Conservation (phyloP, 2,888 invertebrate species). For the Nemotelus nigrinus region DNA sequence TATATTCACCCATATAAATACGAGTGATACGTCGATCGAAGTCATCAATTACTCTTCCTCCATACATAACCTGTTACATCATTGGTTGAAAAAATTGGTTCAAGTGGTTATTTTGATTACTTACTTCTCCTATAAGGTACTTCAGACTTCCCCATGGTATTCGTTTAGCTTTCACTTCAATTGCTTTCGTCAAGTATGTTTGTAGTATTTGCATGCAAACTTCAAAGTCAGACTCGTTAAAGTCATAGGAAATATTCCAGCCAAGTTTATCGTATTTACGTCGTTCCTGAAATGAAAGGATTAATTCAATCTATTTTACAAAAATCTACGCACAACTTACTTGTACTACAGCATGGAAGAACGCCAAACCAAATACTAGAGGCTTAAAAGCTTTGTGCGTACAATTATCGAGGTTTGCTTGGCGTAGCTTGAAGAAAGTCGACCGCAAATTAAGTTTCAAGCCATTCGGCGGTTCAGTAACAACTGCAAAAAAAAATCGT, state of each 20-base stretch:
- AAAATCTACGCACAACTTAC: slow-evolving; percentile 61
- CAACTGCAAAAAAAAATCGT: slow-evolving; percentile 69
- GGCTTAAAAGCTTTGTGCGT: slow-evolving; percentile 80
- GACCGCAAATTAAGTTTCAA: slow-evolving; percentile 87
- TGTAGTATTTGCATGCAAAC: slow-evolving; percentile 87
- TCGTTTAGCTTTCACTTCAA: slow-evolving; percentile 68
- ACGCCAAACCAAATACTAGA: slow-evolving; percentile 86
- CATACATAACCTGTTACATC: slow-evolving; percentile 85
- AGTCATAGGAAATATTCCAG: slow-evolving; percentile 94
- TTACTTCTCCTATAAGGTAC: slow-evolving; percentile 90
- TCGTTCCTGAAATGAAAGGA: slow-evolving; percentile 72
- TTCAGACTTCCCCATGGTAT: slow-evolving; percentile 92
- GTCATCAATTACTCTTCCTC: slow-evolving; percentile 91
- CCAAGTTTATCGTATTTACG: slow-evolving; percentile 94
- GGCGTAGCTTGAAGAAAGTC: slow-evolving; percentile 86
- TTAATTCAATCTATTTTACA: neutral
- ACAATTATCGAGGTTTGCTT: slow-evolving; percentile 78
- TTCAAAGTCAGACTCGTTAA: slow-evolving; percentile 91
- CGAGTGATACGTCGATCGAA: slow-evolving; percentile 87
- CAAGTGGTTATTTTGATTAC: slow-evolving; percentile 37
- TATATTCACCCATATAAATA: slow-evolving; percentile 93
- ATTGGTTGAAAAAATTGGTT: too few relatives aligned
- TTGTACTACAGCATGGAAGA: slow-evolving; percentile 93
- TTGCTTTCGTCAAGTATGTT: slow-evolving; percentile 80
- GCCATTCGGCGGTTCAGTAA: slow-evolving; percentile 92